Evolutionary conservation across 2,797 vertebrate genomes (phyloP).

Genomic region (Tokudaia tokunoshimensis): DNA sequence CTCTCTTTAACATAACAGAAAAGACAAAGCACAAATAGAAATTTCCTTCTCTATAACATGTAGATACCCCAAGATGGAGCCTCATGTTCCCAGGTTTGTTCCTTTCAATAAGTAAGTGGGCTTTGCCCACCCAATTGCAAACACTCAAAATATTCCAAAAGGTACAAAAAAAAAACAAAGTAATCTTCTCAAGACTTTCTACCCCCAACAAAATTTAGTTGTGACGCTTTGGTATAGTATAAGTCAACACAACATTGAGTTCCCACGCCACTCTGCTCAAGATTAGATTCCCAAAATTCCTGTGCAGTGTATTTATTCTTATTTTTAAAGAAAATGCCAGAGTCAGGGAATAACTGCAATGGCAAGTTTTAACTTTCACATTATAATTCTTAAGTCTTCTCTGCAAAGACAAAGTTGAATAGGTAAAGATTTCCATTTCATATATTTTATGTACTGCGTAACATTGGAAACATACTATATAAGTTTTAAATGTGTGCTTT

Average conservation of each 20-base stretch:
- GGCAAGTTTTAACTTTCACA: slow-evolving; percentile 56
- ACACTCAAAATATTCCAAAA: neutral
- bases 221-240: neutral
- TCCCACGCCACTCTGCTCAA: slow-evolving; percentile 21
- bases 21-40: slow-evolving; percentile 14
- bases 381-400: slow-evolving; percentile 2
- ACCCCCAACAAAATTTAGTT: neutral
- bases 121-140: neutral
- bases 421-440: neutral
- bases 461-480: neutral
- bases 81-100: neutral
- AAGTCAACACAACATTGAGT: slow-evolving; percentile 38
- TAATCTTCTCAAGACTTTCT: neutral
- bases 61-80: neutral
- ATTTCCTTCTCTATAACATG: neutral
- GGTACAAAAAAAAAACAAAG: neutral
- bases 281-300: slow-evolving; percentile 45
- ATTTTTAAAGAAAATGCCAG: slow-evolving; percentile 22
- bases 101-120: neutral
- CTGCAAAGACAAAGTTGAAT: slow-evolving; percentile 55
- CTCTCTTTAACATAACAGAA: slow-evolving; percentile 18
- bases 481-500: slow-evolving; percentile 20
- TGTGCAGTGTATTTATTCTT: neutral
- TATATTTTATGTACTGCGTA: neutral
- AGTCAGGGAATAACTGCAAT: neutral